phyloP scores from a whole-genome alignment of 2,797 vertebrate genomes.

The Loriculus beryllinus region DNA sequence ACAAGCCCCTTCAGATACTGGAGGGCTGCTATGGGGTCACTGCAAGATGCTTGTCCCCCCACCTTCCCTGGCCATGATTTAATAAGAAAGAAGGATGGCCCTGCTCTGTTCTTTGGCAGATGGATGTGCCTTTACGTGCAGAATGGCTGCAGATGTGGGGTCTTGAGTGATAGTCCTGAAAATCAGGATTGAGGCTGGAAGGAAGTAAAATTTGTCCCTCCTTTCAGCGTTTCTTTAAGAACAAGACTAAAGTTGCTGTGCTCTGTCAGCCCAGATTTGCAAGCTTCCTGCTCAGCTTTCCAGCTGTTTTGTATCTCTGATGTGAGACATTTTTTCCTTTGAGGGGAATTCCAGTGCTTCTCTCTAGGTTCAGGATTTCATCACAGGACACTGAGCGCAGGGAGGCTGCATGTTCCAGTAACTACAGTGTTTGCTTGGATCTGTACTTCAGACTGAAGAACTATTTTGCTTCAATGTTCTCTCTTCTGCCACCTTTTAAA shows the following conservation, averaged over 20 bases:
- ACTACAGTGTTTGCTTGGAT: not conserved
- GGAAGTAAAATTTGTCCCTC: not conserved
- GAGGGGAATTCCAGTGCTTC: conserved; percentile 39
- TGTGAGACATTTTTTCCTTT: not conserved
- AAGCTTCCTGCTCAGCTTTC: conserved; percentile 17
- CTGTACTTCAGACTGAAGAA: not conserved
- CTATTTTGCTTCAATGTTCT: not conserved
- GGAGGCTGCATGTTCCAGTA: not conserved
- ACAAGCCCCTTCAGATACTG: too few species aligned
- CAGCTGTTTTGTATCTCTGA: conserved; percentile 21
- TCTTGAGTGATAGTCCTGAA: not conserved
- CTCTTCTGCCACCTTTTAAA: not conserved
- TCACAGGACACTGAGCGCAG: rapidly evolving
- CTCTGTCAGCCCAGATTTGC: not conserved
- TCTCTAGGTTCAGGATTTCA: conserved; percentile 37
- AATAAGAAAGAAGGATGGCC: not conserved
- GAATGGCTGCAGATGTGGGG: not conserved
- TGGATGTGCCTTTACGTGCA: not conserved
- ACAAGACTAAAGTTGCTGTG: not conserved
- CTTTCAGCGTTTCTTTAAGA: not conserved
- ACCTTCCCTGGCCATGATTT: not conserved
- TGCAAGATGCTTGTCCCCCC: rapidly evolving
- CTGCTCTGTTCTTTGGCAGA: not conserved
- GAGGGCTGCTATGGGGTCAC: too few species aligned
- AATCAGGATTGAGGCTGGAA: not conserved